Percentiles rank a stretch among this genome's conserved stretches.
Conservation (phyloP, 2,797 vertebrate species). For the Falco biarmicus region DNA sequence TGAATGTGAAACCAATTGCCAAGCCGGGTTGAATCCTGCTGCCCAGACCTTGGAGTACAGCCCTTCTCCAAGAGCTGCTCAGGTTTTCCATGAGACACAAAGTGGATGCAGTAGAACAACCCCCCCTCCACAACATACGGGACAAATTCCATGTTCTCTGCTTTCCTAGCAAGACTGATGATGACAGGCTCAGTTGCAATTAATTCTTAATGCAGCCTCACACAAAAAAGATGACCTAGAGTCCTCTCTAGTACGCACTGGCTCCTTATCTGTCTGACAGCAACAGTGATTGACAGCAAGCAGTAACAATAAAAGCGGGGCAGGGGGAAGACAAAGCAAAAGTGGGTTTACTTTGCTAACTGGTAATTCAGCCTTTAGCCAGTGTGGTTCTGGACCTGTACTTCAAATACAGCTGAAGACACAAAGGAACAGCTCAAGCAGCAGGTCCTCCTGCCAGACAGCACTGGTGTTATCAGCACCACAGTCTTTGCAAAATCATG, state of each 20-base stretch:
- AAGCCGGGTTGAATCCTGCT: background rate
- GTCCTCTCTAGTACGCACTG: background rate
- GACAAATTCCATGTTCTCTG: background rate
- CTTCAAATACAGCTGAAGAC: background rate
- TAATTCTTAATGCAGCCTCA: background rate
- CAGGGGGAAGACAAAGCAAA: background rate
- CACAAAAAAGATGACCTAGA: background rate
- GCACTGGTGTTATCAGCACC: background rate
- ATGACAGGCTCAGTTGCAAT: background rate
- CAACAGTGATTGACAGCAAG: background rate
- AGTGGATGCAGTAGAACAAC: background rate
- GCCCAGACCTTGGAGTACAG: background rate
- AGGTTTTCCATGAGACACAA: background rate
- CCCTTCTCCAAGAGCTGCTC: background rate
- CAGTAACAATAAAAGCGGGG: background rate
- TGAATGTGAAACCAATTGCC: background rate
- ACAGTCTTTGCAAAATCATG: accelerated
- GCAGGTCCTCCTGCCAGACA: background rate
- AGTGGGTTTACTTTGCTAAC: background rate
- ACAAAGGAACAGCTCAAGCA: background rate
- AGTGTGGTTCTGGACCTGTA: accelerated
- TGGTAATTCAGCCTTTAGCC: background rate
- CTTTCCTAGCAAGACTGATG: background rate
- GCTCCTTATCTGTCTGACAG: background rate
- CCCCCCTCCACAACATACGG: background rate